A percentile compares a stretch with the other conserved stretches of the same genome.
These are phyloP conservation scores for Parnassius glacialis DNA, from an alignment of 2,888 invertebrate species.

Conservation along the genomic window DNA sequence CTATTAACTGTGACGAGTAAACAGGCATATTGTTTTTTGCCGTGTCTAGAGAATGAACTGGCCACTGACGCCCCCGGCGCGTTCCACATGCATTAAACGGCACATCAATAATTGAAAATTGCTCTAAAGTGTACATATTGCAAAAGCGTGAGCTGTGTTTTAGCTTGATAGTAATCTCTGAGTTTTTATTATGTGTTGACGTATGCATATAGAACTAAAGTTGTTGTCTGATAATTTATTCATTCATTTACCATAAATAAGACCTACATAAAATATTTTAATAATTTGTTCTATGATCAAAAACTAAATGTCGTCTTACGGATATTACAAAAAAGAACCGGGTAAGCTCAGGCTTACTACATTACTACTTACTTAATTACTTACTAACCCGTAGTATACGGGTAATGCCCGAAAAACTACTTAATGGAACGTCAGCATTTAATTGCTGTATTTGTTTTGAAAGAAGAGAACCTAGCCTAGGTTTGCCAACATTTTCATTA, in stretches of 20 bases:
- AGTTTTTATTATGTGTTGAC: constrained; percentile 18
- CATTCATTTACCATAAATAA: no score
- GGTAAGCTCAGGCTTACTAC: no score
- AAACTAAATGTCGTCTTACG: no score
- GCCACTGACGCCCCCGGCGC: constrained; percentile 13
- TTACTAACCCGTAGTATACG: no score
- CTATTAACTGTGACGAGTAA: constrained; percentile 53
- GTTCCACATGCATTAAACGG: constrained; percentile 13
- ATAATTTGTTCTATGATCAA: no score
- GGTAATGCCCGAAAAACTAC: no score
- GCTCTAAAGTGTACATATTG: constrained; percentile 18
- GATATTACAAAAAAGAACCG: no score
- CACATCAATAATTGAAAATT: constrained; percentile 26
- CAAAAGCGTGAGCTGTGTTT: constrained; percentile 16
- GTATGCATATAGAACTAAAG: constrained; percentile 1
- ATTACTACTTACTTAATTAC: no score
- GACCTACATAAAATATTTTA: no score
- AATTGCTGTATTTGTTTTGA: no score
- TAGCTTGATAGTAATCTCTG: constrained; percentile 7
- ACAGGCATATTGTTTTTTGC: constrained; percentile 56
- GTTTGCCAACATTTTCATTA: background rate
- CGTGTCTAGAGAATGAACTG: constrained; percentile 34
- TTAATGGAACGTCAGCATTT: no score
- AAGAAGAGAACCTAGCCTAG: no score
- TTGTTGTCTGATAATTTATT: background rate